These are phyloP conservation scores for Micronisus gabar DNA, from an alignment of 2,113 vertebrate species.

Conservation along the genomic window DNA sequence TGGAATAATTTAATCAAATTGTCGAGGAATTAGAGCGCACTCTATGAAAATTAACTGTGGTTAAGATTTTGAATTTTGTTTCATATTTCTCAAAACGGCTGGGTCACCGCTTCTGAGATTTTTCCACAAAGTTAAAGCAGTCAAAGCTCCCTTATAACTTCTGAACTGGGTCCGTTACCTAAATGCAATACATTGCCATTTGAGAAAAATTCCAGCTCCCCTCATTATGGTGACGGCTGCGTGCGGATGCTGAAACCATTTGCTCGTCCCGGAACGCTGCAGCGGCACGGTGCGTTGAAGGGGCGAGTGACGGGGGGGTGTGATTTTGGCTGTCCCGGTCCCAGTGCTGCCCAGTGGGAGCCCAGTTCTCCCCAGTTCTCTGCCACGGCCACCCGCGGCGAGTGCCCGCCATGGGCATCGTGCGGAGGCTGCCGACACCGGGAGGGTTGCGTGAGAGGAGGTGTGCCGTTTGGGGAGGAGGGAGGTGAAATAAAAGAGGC, in stretches of 20 bases:
- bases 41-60: not conserved
- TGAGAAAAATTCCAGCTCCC: not conserved
- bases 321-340: not conserved
- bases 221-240: not conserved
- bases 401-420: accelerated
- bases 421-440: not conserved
- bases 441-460: not conserved
- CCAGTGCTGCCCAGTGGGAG: not conserved
- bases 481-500: not conserved
- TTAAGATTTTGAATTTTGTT: not conserved
- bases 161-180: not conserved
- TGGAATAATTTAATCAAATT: not conserved
- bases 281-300: accelerated
- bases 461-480: not conserved
- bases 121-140: not conserved
- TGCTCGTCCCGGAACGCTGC: not conserved
- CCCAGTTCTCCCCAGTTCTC: not conserved
- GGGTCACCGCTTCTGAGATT: not conserved
- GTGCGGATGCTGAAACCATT: not conserved
- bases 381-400: accelerated
- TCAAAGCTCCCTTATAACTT: not conserved
- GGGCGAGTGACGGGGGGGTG: accelerated
- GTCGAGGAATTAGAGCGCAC: not conserved
- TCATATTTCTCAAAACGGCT: not conserved
- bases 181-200: not conserved